Evolutionary conservation across 2,797 vertebrate species (phyloP), one percentile per base, ranked within the genome.

Genomic region (Rhyacichthys aspro): DNA sequence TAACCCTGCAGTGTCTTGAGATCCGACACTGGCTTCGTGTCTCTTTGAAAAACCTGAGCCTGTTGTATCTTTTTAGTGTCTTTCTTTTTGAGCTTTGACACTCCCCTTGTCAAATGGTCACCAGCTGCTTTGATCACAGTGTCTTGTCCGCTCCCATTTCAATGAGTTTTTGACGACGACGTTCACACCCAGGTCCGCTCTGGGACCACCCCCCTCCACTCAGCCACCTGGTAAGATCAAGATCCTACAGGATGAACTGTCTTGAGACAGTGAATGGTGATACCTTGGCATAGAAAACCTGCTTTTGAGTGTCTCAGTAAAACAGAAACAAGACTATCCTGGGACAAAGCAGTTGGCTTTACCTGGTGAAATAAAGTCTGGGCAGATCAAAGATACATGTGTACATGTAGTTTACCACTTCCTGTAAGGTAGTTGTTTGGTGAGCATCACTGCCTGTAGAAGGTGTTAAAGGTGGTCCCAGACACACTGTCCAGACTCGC

Each of bases 121-220:
- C 72, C 36, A 19, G 10, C 14, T 34, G 63, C 86, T 86, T 88
- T 89, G 85, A 90, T 90, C 85, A 57, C 8, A 12, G 53, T 18
- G 49, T 72, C 63, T 67, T 47, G 11, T 65, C 74, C 41, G 45
- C 73, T 79, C 70, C 60, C 71, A 59, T 76, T 74, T 84, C 63
- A 81, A 67, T 56, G 64, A 44, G 43, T 65, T 73, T 78, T 63
- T 67, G 62, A 23, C 34, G 34, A 38, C 37, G 28, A 67, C 45
- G 12, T 86, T 89, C 83, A 80, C 88, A 89, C 88, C 81, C 72
- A 1, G 9, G 34, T 15, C 53, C 70, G 52, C 44, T 39, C 34
- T 63, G 68, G 52, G 60, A 60, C 42, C 11, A 67, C 43, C 15
- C 16, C 32, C 28, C 9, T 50, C 39, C 23, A 11, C 33, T 36